Conservation (phyloP, 2,113 vertebrate species). For the Donacobius atricapilla region DNA sequence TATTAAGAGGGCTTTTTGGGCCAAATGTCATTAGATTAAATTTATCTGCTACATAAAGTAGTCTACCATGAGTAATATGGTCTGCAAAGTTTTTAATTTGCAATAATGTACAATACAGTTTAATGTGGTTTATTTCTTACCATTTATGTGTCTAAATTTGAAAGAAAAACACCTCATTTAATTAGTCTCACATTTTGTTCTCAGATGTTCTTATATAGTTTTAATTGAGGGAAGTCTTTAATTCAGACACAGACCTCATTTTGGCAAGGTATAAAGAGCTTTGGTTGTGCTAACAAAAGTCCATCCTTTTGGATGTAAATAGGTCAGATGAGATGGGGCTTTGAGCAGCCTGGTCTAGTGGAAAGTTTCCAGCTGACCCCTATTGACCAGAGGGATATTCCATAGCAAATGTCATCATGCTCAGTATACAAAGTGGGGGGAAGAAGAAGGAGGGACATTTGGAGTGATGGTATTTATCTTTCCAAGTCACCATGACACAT, state of each 20-base stretch:
- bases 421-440: neutral
- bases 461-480: neutral
- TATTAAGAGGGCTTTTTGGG: neutral
- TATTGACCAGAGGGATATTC: neutral
- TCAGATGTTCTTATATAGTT: neutral
- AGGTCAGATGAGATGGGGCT: neutral
- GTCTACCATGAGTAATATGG: neutral
- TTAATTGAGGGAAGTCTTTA: neutral
- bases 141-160: neutral
- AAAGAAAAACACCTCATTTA: neutral
- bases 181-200: neutral
- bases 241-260: neutral
- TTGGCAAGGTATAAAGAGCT: neutral
- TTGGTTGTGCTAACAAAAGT: neutral
- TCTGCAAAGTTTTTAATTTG: constrained; percentile 40
- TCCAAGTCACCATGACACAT: neutral
- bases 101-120: constrained; percentile 1
- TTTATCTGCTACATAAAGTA: neutral
- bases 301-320: neutral
- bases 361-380: neutral
- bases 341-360: neutral
- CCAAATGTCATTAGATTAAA: neutral
- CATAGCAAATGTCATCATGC: rapidly evolving
- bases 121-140: constrained; percentile 15
- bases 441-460: neutral